Evolutionary conservation across 2,797 vertebrate species (phyloP).

Genomic region (Ciconia nigra): DNA sequence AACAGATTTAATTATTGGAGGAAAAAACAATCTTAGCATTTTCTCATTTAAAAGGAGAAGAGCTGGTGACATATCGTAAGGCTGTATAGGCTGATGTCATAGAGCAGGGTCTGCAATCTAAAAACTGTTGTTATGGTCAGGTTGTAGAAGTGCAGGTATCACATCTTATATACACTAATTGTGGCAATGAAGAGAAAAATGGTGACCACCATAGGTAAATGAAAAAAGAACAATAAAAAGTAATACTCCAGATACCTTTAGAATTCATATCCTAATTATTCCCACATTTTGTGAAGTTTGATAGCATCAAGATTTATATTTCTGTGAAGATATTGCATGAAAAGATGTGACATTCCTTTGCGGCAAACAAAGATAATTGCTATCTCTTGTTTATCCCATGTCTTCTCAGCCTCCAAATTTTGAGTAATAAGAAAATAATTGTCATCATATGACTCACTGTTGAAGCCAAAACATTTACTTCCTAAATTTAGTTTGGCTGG

Average conservation of each 20-base stretch:
- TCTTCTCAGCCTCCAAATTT: not conserved
- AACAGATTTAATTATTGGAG: not conserved
- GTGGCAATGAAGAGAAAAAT: not conserved
- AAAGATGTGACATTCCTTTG: not conserved
- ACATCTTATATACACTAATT: not conserved
- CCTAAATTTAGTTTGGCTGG: not conserved
- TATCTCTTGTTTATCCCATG: not conserved
- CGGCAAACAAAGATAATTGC: not conserved
- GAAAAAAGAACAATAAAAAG: not conserved
- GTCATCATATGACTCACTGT: not conserved
- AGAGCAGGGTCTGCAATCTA: not conserved
- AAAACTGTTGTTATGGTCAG: not conserved
- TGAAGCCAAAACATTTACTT: not conserved
- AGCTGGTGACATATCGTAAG: not conserved
- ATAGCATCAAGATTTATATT: not conserved
- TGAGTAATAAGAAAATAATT: not conserved
- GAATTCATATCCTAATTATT: not conserved
- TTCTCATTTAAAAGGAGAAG: not conserved
- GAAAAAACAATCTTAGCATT: not conserved
- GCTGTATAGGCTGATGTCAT: not conserved
- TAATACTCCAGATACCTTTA: not conserved
- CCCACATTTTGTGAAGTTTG: not conserved
- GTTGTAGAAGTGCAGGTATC: not conserved
- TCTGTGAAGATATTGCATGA: not conserved
- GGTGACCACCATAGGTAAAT: not conserved